Percentiles rank a stretch among this genome's conserved stretches.
Evolutionary conservation across 1,140 invertebrate genomes (phyloP).

Genomic region (Drosophila pseudoananassae): DNA sequence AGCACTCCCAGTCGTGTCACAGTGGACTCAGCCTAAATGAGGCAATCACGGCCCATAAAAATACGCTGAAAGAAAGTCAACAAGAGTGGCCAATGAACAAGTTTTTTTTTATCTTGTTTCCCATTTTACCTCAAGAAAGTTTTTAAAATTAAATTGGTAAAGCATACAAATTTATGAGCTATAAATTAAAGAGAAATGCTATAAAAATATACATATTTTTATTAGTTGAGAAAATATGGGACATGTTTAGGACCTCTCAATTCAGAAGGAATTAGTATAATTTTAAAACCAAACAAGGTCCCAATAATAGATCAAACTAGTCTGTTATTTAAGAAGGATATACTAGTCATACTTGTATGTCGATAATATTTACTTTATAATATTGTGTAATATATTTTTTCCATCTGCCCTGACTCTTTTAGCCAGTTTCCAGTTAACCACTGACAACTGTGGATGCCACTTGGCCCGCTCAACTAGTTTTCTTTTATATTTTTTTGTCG

Average conservation of each 20-base stretch:
- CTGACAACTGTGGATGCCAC: conserved; percentile 38
- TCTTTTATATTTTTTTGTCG: conserved; percentile 1
- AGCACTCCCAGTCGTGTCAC: conserved; percentile 46
- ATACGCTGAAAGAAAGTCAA: neutral
- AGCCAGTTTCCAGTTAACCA: conserved; percentile 12
- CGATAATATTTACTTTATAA: too few species aligned
- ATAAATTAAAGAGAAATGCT: too few species aligned
- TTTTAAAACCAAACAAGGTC: too few species aligned
- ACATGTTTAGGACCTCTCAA: too few species aligned
- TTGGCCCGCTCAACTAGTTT: conserved; percentile 65
- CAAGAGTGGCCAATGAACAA: neutral
- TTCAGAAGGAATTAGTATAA: too few species aligned
- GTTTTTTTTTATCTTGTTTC: neutral
- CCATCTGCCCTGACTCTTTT: conserved; percentile 3
- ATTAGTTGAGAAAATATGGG: too few species aligned
- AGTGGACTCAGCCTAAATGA: conserved; percentile 15
- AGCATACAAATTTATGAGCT: too few species aligned
- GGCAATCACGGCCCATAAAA: neutral
- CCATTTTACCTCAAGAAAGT: conserved; percentile 4
- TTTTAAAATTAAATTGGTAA: too few species aligned
- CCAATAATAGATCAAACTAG: too few species aligned
- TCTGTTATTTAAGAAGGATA: too few species aligned
- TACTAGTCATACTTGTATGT: too few species aligned
- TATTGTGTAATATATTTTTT: neutral
- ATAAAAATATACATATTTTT: too few species aligned